Evolutionary conservation across 2,797 vertebrate species (phyloP), one percentile per base, ranked within the genome.

Genomic region (Clarias platycephalus): DNA sequence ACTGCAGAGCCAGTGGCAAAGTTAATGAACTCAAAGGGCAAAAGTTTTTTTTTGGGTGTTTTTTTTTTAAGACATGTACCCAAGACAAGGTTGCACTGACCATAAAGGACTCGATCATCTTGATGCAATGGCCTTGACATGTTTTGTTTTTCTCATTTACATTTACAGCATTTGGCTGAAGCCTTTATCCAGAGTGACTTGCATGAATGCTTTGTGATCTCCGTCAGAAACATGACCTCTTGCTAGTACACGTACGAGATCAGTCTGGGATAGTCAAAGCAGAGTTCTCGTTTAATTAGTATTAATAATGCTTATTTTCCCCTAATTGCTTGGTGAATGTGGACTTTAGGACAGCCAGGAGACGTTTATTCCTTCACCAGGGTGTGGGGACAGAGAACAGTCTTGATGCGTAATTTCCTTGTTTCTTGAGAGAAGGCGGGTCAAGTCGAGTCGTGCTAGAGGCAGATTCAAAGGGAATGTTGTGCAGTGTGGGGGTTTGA

Each of bases 11-110:
- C 82, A 81, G 66, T 81, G 68, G n/a, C 72, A 76, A 82, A 79
- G 78, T 79, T 87, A 84, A 87, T 86, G 84, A 88, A 86, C 72
- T 85, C 63, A 86, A 83, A 84, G 84, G 84, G 76, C 72, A 79
- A 49, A 49, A 49, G 44, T 18, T 0, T 22, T 22, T 58, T 58
- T 58, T 40, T 40, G 34, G 1, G 1, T 34, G 34, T 58, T 58
- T 49, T 49, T 10, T 49, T 67, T 79, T 79, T 81, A 66, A 87
- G 67, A 79, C 68, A 26, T 82, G 71, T 74, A 55, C 53, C 44
- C 16, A 49, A 26, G n/a, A 18, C 71, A 55, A 74, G 71, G 68
- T 71, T 71, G 40, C 24, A 71, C 31, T 71, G 81, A 63, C 28
- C 34, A 63, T 80, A 66, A 66, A 67, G 20, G 60, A 34, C 26